Evolutionary conservation across 1,140 invertebrate genomes (phyloP).

Genomic region (Aphaenogaster ashmeadi): DNA sequence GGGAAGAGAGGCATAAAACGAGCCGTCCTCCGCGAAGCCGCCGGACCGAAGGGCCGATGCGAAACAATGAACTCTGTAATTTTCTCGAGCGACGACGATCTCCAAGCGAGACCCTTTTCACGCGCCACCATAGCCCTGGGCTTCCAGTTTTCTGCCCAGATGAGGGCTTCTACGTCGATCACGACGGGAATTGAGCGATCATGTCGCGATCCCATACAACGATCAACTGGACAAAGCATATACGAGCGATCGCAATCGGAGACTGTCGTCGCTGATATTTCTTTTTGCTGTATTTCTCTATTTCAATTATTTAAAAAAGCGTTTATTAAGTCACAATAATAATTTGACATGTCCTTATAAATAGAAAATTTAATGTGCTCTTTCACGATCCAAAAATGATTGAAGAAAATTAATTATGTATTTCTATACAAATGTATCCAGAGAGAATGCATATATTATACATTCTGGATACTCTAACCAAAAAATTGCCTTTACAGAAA

Average conservation of each 20-base stretch:
- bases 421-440: too few relatives aligned
- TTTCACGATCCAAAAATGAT: not conserved
- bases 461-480: not conserved
- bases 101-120: slow-evolving; percentile 71
- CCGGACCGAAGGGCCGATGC: slow-evolving; percentile 60
- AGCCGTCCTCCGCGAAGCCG: slow-evolving; percentile 41
- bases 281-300: not conserved
- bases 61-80: slow-evolving; percentile 79
- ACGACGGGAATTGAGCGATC: slow-evolving; percentile 73
- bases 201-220: slow-evolving; percentile 46
- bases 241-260: slow-evolving; percentile 17
- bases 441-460: not conserved
- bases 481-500: not conserved
- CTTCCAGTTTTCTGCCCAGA: slow-evolving; percentile 68
- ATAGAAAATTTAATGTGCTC: not conserved
- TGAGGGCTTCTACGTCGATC: slow-evolving; percentile 58
- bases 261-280: not conserved
- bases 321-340: not conserved
- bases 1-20: slow-evolving; percentile 58
- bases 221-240: slow-evolving; percentile 43
- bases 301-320: not conserved
- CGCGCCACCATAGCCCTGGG: slow-evolving; percentile 73
- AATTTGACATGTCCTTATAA: not conserved
- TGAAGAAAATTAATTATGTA: not conserved
- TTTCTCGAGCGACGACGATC: slow-evolving; percentile 75